Base-by-base conservation (phyloP, 2,797 vertebrate species). In the Melanotaenia maccullochi region DNA sequence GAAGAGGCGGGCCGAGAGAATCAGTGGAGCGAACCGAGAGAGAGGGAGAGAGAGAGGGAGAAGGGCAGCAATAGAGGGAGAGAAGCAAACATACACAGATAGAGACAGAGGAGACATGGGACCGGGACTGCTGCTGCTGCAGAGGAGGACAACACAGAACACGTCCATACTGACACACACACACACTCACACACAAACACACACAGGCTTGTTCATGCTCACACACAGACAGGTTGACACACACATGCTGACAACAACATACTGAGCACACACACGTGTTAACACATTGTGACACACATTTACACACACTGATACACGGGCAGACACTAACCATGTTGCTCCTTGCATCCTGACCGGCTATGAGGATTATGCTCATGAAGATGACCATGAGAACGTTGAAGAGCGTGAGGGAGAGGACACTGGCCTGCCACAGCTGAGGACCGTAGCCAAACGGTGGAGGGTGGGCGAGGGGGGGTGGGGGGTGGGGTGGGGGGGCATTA, bases 351-450 rank as follows among this genome's bases (percentile, higher is more conserved):
- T 90, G 87, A 89, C 85, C 83, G 63, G 82, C 86, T 76, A 78
- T 90, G 89, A 84, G 89, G 88, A 91, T 84, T 86, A 89, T 82
- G 64, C 68, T 73, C 78, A 82, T 66, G 83, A 82, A 82, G 84
- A 51, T 81, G 87, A 80, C 74, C 85, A 87, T 82, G 84, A 85
- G 72, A 79, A 73, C 65, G 25, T 85, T 70, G 83, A 87, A 89
- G 87, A 91, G 88, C 82, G 68, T 81, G 87, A 82, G 82, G 78
- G 87, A 87, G 83, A 88, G 78, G 88, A 91, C 72, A 60, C 79
- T 60, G 85, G 90, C 88, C 92, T 85, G 89, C 79, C 90, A 90
- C 88, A 93, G 92, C 91, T 92, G 91, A 93, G 92, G 89, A 92
- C 87, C 65, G 73, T 80, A 85, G 81, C 73, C 88, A 68, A 79